Percentiles rank a stretch among this genome's conserved stretches.
These are phyloP conservation scores for Seladonia tumulorum DNA, from an alignment of 2,888 invertebrate species.

Conservation along the genomic window DNA sequence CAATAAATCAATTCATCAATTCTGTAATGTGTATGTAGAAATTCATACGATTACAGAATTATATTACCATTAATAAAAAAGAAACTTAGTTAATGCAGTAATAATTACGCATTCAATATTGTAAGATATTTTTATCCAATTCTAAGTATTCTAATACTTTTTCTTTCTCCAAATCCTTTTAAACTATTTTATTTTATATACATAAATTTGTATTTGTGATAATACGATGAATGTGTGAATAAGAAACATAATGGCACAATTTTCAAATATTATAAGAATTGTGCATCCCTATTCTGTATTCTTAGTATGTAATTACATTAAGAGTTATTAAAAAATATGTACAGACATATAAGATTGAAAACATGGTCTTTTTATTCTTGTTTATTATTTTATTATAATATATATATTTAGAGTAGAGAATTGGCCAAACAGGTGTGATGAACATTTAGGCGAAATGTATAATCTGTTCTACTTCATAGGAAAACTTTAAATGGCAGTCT, in stretches of 20 bases:
- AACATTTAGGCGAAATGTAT: not conserved
- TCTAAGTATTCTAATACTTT: constrained; percentile 30
- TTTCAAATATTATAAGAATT: constrained; percentile 21
- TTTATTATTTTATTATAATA: not conserved
- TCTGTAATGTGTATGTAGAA: constrained; percentile 28
- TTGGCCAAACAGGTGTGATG: not conserved
- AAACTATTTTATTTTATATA: constrained; percentile 43
- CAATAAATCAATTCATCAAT: constrained; percentile 24
- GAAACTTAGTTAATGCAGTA: constrained; percentile 24
- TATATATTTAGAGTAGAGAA: not conserved
- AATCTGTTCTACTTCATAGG: not conserved
- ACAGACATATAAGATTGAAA: constrained; percentile 32
- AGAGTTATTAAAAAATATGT: constrained; percentile 45
- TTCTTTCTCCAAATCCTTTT: constrained; percentile 27
- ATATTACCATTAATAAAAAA: constrained; percentile 46
- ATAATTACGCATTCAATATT: constrained; percentile 30
- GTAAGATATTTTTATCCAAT: constrained; percentile 41
- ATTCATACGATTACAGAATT: constrained; percentile 26
- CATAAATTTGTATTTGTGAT: constrained; percentile 30
- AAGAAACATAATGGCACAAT: not conserved
- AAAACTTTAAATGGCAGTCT: not conserved
- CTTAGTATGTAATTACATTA: constrained; percentile 31
- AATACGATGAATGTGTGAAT: constrained; percentile 5
- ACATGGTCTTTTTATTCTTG: constrained; percentile 5
- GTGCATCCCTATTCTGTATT: constrained; percentile 36